These are phyloP conservation scores for Ceyx melanurus DNA, from an alignment of 2,113 vertebrate species.

Conservation along the genomic window DNA sequence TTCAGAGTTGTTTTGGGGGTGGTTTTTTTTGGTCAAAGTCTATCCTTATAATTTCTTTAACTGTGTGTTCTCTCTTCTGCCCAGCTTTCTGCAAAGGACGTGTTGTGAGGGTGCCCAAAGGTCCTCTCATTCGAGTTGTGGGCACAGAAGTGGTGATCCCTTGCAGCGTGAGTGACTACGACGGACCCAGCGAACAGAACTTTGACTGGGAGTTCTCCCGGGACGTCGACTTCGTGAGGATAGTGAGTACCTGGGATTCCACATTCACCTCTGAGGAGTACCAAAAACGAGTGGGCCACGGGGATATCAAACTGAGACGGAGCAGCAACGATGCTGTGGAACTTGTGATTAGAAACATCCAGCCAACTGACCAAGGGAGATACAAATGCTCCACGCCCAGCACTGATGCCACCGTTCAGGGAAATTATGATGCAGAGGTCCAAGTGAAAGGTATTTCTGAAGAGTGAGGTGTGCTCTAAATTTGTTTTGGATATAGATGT, in stretches of 20 bases:
- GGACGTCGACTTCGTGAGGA: conserved; percentile 50
- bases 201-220: conserved; percentile 89
- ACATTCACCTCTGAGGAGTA: conserved; percentile 78
- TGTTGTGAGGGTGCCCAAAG: conserved; percentile 84
- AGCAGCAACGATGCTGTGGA: conserved; percentile 82
- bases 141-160: conserved; percentile 85
- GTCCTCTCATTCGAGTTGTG: conserved; percentile 85
- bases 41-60: background rate
- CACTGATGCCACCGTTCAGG: conserved; percentile 86
- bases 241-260: conserved; percentile 89
- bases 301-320: conserved; percentile 80
- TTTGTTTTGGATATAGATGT: background rate
- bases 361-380: conserved; percentile 79
- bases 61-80: background rate
- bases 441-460: conserved; percentile 84
- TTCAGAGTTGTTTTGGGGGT: background rate
- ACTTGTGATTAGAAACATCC: conserved; percentile 82
- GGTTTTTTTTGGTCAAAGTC: background rate
- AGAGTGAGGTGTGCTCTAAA: conserved; percentile 39
- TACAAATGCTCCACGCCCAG: conserved; percentile 92
- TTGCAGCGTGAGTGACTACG: conserved; percentile 87
- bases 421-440: conserved; percentile 90
- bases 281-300: conserved; percentile 75
- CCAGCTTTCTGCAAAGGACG: conserved; percentile 80
- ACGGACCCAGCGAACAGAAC: conserved; percentile 90